Evolutionary conservation across 2,888 invertebrate species (phyloP).

Genomic region (Drosophila robusta): DNA sequence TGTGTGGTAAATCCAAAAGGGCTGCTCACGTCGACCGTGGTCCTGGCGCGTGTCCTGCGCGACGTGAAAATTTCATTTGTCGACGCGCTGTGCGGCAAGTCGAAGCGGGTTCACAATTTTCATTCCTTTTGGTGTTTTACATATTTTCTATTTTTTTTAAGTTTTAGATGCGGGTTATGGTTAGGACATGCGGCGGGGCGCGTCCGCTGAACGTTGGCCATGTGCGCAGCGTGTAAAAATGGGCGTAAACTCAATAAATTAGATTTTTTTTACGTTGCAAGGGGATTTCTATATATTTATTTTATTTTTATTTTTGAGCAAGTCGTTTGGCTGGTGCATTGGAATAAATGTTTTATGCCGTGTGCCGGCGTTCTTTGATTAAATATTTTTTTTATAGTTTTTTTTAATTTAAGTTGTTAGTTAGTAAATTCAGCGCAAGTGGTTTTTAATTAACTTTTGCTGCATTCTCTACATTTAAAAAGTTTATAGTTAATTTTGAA

Average conservation of each 20-base stretch:
- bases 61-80: conserved; percentile 77
- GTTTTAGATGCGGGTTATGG: conserved; percentile 46
- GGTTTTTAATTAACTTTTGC: not conserved
- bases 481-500: not conserved
- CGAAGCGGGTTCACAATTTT: conserved; percentile 32
- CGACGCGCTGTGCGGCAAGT: conserved; percentile 49
- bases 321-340: conserved; percentile 9
- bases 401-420: conserved; percentile 8
- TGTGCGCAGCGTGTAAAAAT: conserved; percentile 67
- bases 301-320: not conserved
- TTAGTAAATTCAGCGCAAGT: not conserved
- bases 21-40: conserved; percentile 40
- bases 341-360: conserved; percentile 27
- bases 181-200: conserved; percentile 31
- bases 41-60: conserved; percentile 61
- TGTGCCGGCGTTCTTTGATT: conserved; percentile 24
- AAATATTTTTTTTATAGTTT: conserved; percentile 6
- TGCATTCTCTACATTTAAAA: not conserved
- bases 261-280: conserved; percentile 59
- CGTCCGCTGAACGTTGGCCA: conserved; percentile 28
- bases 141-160: conserved; percentile 47
- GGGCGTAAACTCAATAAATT: conserved; percentile 76
- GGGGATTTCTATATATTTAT: conserved; percentile 17
- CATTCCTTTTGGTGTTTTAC: conserved; percentile 34
- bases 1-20: conserved; percentile 73